Conservation (phyloP, 2,113 vertebrate species). For the Bufo bufo region DNA sequence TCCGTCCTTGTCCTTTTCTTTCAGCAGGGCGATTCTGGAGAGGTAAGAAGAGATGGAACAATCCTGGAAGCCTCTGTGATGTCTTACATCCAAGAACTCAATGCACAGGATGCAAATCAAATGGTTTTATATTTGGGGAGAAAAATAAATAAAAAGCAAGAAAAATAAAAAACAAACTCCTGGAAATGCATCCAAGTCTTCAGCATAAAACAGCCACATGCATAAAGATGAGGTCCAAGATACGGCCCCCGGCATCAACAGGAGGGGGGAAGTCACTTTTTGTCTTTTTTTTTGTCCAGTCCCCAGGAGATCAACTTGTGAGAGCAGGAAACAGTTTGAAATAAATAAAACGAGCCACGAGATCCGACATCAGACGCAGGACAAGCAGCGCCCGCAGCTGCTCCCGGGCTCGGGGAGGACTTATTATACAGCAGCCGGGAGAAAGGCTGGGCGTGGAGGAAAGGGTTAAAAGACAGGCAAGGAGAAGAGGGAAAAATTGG, state of each 20-base stretch:
- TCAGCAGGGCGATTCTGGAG: slow-evolving; percentile 63
- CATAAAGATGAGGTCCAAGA: slow-evolving; percentile 62
- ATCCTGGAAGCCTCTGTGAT: slow-evolving; percentile 59
- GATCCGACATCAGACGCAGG: slow-evolving; percentile 54
- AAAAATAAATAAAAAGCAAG: slow-evolving; percentile 57
- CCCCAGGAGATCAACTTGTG: slow-evolving; percentile 74
- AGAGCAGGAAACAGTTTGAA: slow-evolving; percentile 72
- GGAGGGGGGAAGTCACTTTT: slow-evolving; percentile 40
- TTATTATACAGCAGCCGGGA: slow-evolving; percentile 69
- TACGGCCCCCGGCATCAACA: slow-evolving; percentile 55
- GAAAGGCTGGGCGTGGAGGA: slow-evolving; percentile 67
- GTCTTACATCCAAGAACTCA: slow-evolving; percentile 61
- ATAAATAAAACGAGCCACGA: slow-evolving; percentile 52
- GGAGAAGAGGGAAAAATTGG: slow-evolving; percentile 51
- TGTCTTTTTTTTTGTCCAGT: slow-evolving; percentile 59
- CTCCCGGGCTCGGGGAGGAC: slow-evolving; percentile 58
- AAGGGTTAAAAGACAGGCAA: slow-evolving; percentile 72
- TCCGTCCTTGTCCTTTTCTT: slow-evolving; percentile 67
- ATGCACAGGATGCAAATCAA: slow-evolving; percentile 61
- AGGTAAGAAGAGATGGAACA: slow-evolving; percentile 62
- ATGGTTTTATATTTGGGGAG: slow-evolving; percentile 59
- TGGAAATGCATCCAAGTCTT: slow-evolving; percentile 63
- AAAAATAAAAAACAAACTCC: slow-evolving; percentile 65
- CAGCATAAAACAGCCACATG: slow-evolving; percentile 51
- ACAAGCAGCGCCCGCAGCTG: slow-evolving; percentile 46